Conservation (phyloP, 2,113 vertebrate species). For the Macheiramphus alcinus region DNA sequence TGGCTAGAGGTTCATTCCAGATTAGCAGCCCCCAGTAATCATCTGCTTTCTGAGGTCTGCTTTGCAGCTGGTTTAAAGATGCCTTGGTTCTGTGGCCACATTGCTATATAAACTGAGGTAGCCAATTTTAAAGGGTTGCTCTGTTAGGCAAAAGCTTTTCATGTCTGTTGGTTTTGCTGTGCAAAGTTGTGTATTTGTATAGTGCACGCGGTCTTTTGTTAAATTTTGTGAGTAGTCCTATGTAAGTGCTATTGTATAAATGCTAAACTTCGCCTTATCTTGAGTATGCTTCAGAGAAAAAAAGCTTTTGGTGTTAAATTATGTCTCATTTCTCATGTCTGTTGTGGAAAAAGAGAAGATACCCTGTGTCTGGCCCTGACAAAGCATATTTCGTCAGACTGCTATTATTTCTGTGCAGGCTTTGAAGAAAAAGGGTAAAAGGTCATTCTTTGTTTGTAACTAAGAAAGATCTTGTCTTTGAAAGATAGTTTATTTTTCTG, state of each 20-base stretch:
- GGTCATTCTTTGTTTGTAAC: constrained; percentile 31
- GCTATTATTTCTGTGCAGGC: constrained; percentile 41
- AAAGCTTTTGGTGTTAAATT: not conserved
- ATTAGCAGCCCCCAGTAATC: not conserved
- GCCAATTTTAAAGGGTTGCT: not conserved
- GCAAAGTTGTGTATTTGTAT: not conserved
- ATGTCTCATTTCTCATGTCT: not conserved
- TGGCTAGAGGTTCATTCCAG: not conserved
- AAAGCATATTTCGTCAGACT: constrained; percentile 27
- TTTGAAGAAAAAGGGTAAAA: constrained; percentile 38
- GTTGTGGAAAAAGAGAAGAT: not conserved
- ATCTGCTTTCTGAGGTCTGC: not conserved
- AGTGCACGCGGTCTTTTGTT: not conserved
- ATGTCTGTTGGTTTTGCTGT: not conserved
- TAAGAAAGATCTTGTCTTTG: not conserved
- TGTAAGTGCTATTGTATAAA: not conserved
- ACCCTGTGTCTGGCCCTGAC: not conserved
- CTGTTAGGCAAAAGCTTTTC: not conserved
- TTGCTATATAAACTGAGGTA: not conserved
- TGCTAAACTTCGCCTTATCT: not conserved
- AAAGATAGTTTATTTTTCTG: not conserved
- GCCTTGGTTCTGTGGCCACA: not conserved
- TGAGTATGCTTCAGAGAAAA: not conserved
- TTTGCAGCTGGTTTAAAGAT: not conserved
- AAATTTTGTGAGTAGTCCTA: not conserved